These are phyloP conservation scores for Myiagra hebetior DNA, from an alignment of 2,113 vertebrate species.

Conservation along the genomic window DNA sequence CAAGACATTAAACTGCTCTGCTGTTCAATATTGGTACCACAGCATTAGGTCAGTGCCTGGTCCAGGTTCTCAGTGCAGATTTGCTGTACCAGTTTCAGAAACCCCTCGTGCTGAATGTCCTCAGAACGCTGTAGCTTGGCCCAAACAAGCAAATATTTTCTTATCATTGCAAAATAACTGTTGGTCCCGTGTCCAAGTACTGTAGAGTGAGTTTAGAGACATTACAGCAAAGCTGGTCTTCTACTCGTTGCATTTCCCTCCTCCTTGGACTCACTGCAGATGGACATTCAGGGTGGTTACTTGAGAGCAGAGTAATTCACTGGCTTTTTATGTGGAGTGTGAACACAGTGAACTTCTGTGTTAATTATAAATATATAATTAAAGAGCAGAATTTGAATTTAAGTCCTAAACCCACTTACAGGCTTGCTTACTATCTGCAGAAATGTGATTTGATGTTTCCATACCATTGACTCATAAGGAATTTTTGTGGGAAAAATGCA, in stretches of 20 bases:
- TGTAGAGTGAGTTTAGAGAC: neutral
- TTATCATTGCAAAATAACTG: neutral
- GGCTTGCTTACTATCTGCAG: neutral
- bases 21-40: neutral
- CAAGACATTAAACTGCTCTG: neutral
- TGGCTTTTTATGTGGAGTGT: neutral
- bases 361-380: neutral
- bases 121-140: neutral
- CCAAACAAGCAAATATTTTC: neutral
- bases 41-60: neutral
- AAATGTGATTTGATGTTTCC: neutral
- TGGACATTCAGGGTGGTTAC: neutral
- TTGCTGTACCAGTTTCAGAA: neutral
- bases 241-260: neutral
- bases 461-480: neutral
- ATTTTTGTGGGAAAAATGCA: neutral
- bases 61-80: neutral
- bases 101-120: rapidly evolving
- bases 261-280: neutral
- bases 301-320: neutral
- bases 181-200: neutral
- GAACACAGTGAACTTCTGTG: neutral
- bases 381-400: neutral
- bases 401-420: neutral
- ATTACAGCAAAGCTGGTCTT: neutral